phyloP scores from a whole-genome alignment of 2,888 invertebrate species.

The Scelioninae gen. 1 region DNA sequence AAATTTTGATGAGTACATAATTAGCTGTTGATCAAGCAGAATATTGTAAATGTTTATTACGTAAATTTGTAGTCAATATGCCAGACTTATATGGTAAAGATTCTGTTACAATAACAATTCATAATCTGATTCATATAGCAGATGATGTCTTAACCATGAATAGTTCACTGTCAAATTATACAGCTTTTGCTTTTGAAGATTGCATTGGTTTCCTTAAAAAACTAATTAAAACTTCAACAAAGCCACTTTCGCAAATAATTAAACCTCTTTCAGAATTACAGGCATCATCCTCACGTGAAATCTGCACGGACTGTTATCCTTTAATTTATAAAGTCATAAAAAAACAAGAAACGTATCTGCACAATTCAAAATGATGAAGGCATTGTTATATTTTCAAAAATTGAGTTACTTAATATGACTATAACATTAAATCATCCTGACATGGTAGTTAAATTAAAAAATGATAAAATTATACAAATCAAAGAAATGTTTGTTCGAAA shows the following conservation, averaged over 20 bases:
- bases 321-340: not conserved
- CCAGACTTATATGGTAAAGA: not conserved
- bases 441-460: constrained; percentile 7
- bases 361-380: not conserved
- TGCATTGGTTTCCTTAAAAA: constrained; percentile 1
- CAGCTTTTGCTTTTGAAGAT: constrained; percentile 7
- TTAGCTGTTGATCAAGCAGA: not conserved
- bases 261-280: not conserved
- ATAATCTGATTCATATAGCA: constrained; percentile 4
- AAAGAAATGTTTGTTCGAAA: no score
- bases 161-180: not conserved
- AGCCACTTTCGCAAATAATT: not conserved
- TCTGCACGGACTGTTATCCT: not conserved
- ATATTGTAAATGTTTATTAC: constrained; percentile 5
- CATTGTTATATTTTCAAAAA: not conserved
- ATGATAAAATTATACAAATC: not conserved
- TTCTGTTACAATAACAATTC: not conserved
- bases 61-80: not conserved
- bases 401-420: not conserved
- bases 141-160: constrained; percentile 1
- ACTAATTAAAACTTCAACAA: constrained; percentile 1
- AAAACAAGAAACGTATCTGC: not conserved
- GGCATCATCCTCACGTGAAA: not conserved
- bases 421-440: not conserved
- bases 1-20: not conserved